Percentiles rank a stretch among this genome's conserved stretches.
phyloP scores from a whole-genome alignment of 2,797 vertebrate genomes.

The Pseudochaenichthys georgianus region DNA sequence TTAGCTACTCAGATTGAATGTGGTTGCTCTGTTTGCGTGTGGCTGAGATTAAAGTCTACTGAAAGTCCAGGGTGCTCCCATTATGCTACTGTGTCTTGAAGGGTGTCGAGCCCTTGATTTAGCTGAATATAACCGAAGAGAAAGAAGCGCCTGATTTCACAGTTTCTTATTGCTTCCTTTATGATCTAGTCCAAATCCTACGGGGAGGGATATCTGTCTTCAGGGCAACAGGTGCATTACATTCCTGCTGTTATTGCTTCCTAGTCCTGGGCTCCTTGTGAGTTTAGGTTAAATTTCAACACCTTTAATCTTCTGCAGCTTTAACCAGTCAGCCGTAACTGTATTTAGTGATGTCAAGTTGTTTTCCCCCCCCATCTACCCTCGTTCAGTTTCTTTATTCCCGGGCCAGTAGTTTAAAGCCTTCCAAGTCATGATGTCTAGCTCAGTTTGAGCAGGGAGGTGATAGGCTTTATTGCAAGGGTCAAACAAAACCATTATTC shows the following conservation, averaged over 20 bases:
- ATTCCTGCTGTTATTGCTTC: constrained; percentile 63
- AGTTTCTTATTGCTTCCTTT: constrained; percentile 62
- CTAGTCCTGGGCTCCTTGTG: constrained; percentile 21
- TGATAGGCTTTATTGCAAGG: constrained; percentile 70
- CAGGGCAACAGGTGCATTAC: constrained; percentile 65
- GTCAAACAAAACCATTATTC: constrained; percentile 76
- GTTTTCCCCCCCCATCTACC: constrained; percentile 34
- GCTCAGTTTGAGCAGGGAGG: constrained; percentile 65
- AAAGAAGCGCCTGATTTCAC: constrained; percentile 37
- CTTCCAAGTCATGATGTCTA: constrained; percentile 77
- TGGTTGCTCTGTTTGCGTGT: constrained; percentile 23
- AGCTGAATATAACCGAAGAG: constrained; percentile 16
- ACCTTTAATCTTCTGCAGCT: constrained; percentile 54
- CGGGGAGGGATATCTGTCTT: constrained; percentile 44
- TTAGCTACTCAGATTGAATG: constrained; percentile 40
- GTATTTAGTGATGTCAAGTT: constrained; percentile 66
- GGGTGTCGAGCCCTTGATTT: constrained; percentile 35
- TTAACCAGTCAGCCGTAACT: constrained; percentile 48
- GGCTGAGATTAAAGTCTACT: constrained; percentile 51
- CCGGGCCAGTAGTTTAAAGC: constrained; percentile 54
- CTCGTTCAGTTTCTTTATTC: constrained; percentile 69
- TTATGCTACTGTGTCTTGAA: constrained; percentile 6
- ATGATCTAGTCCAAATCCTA: constrained; percentile 52
- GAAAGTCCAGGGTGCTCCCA: constrained; percentile 22
- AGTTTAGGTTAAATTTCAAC: constrained; percentile 49